Evolutionary conservation across 2,888 invertebrate genomes (phyloP).

Genomic region (Scaeva pyrastri): DNA sequence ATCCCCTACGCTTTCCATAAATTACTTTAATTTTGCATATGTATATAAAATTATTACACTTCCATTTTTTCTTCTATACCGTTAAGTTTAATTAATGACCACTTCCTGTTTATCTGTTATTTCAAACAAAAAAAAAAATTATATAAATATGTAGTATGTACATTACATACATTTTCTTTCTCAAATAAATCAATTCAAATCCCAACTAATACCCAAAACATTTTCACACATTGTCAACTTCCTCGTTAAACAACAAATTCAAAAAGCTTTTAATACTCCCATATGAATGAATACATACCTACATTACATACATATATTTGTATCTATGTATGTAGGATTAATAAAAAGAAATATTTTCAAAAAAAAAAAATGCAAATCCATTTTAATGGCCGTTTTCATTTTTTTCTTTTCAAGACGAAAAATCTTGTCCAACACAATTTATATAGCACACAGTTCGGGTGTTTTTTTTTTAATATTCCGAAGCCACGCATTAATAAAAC

Average conservation of each 20-base stretch:
- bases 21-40: background rate
- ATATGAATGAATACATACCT: too few relatives aligned
- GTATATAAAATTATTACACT: background rate
- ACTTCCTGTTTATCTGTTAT: background rate
- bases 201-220: slow-evolving; percentile 2
- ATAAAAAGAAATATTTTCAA: background rate
- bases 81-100: background rate
- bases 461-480: slow-evolving; percentile 12
- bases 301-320: background rate
- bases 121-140: background rate
- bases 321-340: background rate
- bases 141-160: too few relatives aligned
- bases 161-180: background rate
- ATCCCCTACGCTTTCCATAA: too few relatives aligned
- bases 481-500: slow-evolving; percentile 66
- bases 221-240: slow-evolving; percentile 23
- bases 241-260: background rate
- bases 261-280: background rate
- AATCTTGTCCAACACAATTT: slow-evolving; percentile 2
- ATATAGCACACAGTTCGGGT: background rate
- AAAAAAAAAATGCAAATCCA: slow-evolving; percentile 32
- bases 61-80: background rate
- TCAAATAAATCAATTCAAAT: slow-evolving; percentile 24
- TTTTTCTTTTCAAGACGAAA: slow-evolving; percentile 20
- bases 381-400: slow-evolving; percentile 20